Evolutionary conservation across 2,797 vertebrate species (phyloP).

Genomic region (Cephalopachus bancanus): DNA sequence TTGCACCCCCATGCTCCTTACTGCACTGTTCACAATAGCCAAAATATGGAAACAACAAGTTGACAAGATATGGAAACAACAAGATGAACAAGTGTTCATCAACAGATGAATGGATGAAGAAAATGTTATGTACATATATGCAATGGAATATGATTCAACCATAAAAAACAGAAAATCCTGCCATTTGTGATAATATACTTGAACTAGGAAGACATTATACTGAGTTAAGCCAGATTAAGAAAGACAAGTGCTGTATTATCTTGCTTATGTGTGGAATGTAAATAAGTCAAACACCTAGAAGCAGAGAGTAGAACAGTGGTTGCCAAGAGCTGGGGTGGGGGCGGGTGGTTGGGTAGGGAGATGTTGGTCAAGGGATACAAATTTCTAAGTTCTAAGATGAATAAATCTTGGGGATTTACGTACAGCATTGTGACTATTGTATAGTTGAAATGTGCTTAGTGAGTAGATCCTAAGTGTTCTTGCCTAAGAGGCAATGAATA

Average conservation of each 20-base stretch:
- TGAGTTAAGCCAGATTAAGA: not conserved
- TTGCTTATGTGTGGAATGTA: not conserved
- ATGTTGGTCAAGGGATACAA: not conserved
- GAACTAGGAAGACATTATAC: not conserved
- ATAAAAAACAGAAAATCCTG: not conserved
- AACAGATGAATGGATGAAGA: not conserved
- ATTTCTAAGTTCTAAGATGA: not conserved
- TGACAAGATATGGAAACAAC: not conserved
- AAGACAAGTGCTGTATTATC: not conserved
- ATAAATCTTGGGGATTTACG: not conserved
- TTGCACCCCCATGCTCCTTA: not conserved
- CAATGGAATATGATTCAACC: not conserved
- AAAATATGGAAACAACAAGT: not conserved
- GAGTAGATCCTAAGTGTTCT: not conserved
- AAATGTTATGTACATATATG: not conserved
- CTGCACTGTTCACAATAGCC: no score
- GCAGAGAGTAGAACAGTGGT: not conserved
- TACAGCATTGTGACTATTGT: not conserved
- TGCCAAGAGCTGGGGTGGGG: not conserved
- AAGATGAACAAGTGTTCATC: no score
- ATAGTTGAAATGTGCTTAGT: not conserved
- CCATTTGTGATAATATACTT: not conserved
- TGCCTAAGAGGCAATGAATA: not conserved
- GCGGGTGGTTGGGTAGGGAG: not conserved
- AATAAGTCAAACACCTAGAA: not conserved